Base-by-base conservation (phyloP, 2,797 vertebrate genomes). In the Allobates femoralis region DNA sequence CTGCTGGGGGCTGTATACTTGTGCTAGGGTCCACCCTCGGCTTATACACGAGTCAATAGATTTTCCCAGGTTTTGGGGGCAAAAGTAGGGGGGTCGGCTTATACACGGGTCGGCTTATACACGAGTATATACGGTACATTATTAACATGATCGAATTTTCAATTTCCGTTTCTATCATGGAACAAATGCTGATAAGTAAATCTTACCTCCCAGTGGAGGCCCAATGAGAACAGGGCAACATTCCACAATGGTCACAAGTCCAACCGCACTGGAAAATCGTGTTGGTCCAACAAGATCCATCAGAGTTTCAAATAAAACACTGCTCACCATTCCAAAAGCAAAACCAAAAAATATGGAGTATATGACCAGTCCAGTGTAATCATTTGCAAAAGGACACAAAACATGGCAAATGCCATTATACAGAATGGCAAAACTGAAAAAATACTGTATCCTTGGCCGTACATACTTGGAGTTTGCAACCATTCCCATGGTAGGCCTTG, bases 281-380 rank as follows among this genome's bases (percentile, higher is more conserved):
- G 95, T 88, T 69, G 98, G 78, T 26, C 98, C 98, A 32, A 99
- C 98, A 0, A 99, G 94, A 90, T 99, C 98, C 97, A 98, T 98
- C 87, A 99, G 93, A 0, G 96, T 97, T 92, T 99, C 98, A 89
- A 99, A 99, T 80, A 99, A 94, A 80, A 99, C 95, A 0, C 97
- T 96, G 91, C 98, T 98, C 86, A 99, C 97, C 96, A 99, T 99
- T 79, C 98, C 98, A 88, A 99, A 99, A 2, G 98, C 98, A 88
- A 98, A 96, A 53, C 98, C 98, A 73, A 99, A 99, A 93, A 99
- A 97, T n/a, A 98, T 5, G 0, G 97, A 89, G 10, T 99, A 99
- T 23, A 97, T 90, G 77, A 99, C 97, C 89, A 99, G 92, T 76
- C 97, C 96, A 0, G 92, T 92, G 91, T 99, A 99, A 90, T 75